A percentile compares a stretch with the other conserved stretches of the same genome.
Conservation (phyloP, 2,888 invertebrate species). For the Villa cingulata region DNA sequence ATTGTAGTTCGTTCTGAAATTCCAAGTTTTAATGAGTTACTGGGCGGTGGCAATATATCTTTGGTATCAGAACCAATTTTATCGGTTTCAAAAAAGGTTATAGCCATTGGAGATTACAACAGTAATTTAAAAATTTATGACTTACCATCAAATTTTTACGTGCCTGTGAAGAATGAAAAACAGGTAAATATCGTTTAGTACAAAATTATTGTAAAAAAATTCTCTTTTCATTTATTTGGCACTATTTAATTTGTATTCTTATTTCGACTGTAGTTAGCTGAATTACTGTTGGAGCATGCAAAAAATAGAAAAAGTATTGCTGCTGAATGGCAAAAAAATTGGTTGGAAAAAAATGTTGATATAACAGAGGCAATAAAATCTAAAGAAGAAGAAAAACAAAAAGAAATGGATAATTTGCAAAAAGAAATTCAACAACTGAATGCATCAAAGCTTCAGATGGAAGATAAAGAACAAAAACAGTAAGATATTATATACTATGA, state of each 20-base stretch:
- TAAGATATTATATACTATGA: neutral
- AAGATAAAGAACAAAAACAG: conserved; percentile 13
- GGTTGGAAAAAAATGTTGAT: conserved; percentile 36
- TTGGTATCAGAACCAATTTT: conserved; percentile 46
- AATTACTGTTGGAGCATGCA: neutral
- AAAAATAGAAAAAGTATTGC: conserved; percentile 27
- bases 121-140: conserved; percentile 53
- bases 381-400: conserved; percentile 32
- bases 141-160: conserved; percentile 42
- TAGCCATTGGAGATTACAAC: conserved; percentile 54
- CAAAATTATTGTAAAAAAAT: too few species aligned
- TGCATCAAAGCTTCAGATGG: conserved; percentile 14
- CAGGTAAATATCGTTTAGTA: conserved; percentile 26
- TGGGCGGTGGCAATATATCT: conserved; percentile 59
- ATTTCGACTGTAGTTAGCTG: too few species aligned
- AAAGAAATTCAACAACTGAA: conserved; percentile 27
- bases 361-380: conserved; percentile 26
- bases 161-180: conserved; percentile 35
- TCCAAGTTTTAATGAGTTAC: conserved; percentile 51
- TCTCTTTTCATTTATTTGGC: too few species aligned
- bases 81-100: conserved; percentile 42
- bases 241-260: too few species aligned
- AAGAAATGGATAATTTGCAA: conserved; percentile 36
- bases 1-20: conserved; percentile 31
- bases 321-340: conserved; percentile 46